These are phyloP conservation scores for Drosophila peninsularis DNA, from an alignment of 2,888 invertebrate genomes.

Conservation along the genomic window DNA sequence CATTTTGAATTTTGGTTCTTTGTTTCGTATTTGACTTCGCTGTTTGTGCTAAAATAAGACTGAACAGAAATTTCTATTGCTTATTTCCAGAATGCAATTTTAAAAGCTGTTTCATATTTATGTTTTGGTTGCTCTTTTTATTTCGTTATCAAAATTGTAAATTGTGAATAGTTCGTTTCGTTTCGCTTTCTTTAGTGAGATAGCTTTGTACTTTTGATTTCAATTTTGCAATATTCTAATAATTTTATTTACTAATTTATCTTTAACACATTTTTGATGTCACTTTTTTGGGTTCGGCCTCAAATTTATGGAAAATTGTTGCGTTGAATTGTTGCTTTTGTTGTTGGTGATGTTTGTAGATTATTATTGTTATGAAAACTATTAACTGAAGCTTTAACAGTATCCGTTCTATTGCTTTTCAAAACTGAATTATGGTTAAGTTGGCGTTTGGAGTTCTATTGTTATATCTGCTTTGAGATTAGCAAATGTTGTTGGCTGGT, in stretches of 20 bases:
- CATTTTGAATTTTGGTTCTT: background rate
- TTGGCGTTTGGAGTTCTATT: slow-evolving; percentile 70
- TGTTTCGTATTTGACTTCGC: too few relatives aligned
- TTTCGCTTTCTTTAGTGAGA: slow-evolving; percentile 29
- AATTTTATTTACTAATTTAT: slow-evolving; percentile 3
- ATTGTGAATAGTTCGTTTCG: slow-evolving; percentile 26
- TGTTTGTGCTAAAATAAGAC: background rate
- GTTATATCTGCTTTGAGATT: slow-evolving; percentile 51
- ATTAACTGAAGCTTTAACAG: slow-evolving; percentile 42
- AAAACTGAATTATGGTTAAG: slow-evolving; percentile 82
- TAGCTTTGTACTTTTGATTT: slow-evolving; percentile 72
- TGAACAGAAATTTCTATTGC: background rate
- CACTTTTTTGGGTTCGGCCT: slow-evolving; percentile 12
- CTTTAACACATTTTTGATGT: slow-evolving; percentile 24
- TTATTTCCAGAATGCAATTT: background rate
- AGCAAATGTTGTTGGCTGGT: slow-evolving; percentile 57
- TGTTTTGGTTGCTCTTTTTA: background rate
- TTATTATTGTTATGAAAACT: slow-evolving; percentile 26
- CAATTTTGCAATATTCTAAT: slow-evolving; percentile 55
- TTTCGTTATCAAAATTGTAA: slow-evolving; percentile 37
- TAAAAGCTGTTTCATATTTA: background rate
- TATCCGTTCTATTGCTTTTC: slow-evolving; percentile 81
- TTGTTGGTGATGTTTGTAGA: slow-evolving; percentile 12
- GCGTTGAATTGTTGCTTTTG: slow-evolving; percentile 24
- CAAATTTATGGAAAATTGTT: slow-evolving; percentile 20